phyloP scores from a whole-genome alignment of 2,888 invertebrate species.

The Petrophora chlorosata region DNA sequence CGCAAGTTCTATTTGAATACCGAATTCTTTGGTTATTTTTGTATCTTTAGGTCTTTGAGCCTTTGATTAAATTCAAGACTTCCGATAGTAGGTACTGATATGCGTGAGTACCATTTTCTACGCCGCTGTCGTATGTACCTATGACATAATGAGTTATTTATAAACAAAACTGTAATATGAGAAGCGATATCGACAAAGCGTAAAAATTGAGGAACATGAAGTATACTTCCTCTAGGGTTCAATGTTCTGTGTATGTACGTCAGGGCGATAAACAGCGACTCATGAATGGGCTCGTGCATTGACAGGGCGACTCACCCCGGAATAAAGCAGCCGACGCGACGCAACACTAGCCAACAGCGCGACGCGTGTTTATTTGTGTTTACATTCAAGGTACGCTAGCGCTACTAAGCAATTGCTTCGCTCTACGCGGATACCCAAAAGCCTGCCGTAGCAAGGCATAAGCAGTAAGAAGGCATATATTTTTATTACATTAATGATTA shows the following conservation, averaged over 20 bases:
- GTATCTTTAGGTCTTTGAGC: too few species aligned
- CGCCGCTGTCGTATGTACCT: too few species aligned
- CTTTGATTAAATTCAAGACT: too few species aligned
- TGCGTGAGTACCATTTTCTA: too few species aligned
- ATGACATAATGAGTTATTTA: constrained; percentile 37
- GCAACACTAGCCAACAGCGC: constrained; percentile 27
- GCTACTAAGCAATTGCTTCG: background rate
- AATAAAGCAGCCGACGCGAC: constrained; percentile 47
- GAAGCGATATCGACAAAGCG: constrained; percentile 52
- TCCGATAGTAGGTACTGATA: too few species aligned
- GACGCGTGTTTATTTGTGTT: constrained; percentile 18
- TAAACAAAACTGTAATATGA: constrained; percentile 39
- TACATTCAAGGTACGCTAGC: constrained; percentile 8
- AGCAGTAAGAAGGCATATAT: too few species aligned
- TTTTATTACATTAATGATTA: too few species aligned
- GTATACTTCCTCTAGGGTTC: constrained; percentile 78
- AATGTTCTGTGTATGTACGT: constrained; percentile 74
- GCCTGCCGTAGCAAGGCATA: too few species aligned
- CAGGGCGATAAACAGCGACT: constrained; percentile 73
- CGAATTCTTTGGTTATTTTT: constrained; percentile 2
- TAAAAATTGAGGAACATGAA: constrained; percentile 71
- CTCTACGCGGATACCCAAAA: background rate
- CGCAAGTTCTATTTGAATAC: constrained; percentile 26
- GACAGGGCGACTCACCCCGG: constrained; percentile 74
- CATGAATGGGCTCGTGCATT: constrained; percentile 73